These are phyloP conservation scores for Lasioglossum pauxillum DNA, from an alignment of 2,888 invertebrate species.

Conservation along the genomic window DNA sequence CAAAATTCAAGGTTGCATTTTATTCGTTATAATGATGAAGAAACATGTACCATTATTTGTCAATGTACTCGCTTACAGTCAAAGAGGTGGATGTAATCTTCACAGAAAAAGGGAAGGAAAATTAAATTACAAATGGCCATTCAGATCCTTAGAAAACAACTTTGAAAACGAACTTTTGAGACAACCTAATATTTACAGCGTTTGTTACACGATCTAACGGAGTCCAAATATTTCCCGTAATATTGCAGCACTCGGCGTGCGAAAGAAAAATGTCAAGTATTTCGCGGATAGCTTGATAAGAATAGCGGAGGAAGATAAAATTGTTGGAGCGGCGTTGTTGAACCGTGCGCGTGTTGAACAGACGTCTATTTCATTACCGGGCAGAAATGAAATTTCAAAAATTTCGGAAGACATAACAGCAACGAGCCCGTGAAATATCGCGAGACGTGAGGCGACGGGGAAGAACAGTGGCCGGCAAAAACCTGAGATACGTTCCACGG, in stretches of 20 bases:
- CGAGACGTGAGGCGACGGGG: not conserved
- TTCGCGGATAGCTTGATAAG: not conserved
- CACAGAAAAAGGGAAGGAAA: too few species aligned
- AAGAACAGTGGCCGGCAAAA: slow-evolving; percentile 18
- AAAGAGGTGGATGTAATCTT: too few species aligned
- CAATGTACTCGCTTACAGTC: not conserved
- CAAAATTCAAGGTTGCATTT: not conserved
- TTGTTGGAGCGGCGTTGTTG: too few species aligned
- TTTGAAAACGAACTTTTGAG: too few species aligned
- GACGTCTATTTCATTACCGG: slow-evolving; percentile 10
- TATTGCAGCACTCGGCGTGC: too few species aligned
- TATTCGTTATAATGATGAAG: not conserved
- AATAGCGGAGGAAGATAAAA: not conserved
- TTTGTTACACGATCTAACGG: not conserved
- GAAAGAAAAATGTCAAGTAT: not conserved
- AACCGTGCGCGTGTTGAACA: not conserved
- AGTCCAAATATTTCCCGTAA: not conserved
- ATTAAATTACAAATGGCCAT: too few species aligned
- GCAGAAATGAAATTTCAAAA: slow-evolving; percentile 22
- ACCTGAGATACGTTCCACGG: slow-evolving; percentile 38
- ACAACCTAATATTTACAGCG: not conserved
- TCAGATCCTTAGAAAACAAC: too few species aligned
- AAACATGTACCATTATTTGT: not conserved
- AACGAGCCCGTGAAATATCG: slow-evolving; percentile 23
- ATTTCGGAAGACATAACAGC: slow-evolving; percentile 21